phyloP scores from a whole-genome alignment of 2,113 vertebrate species.

The Psettodes erumei region DNA sequence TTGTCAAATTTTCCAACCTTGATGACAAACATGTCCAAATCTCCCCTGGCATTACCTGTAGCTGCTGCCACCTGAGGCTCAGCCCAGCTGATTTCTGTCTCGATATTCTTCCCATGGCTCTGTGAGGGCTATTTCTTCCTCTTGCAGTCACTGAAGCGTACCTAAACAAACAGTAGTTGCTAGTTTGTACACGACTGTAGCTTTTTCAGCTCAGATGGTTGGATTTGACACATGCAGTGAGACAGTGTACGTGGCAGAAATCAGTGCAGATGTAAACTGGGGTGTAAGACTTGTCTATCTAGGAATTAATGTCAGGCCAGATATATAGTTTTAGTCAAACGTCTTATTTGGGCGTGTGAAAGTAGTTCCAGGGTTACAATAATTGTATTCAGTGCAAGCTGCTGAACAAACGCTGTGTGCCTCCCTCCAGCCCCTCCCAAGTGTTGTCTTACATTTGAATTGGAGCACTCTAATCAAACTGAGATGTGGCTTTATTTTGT shows the following conservation, averaged over 20 bases:
- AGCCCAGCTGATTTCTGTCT: constrained; percentile 18
- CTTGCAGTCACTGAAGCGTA: neutral
- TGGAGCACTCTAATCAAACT: constrained; percentile 1
- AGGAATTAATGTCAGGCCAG: neutral
- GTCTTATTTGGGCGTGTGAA: neutral
- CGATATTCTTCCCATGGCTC: neutral
- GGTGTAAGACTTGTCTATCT: neutral
- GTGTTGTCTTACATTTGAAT: constrained; percentile 14
- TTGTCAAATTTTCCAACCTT: neutral
- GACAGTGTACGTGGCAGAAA: neutral
- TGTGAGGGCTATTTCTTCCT: neutral
- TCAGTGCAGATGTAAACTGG: neutral
- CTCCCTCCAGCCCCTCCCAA: neutral
- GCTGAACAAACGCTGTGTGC: neutral
- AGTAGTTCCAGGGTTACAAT: neutral
- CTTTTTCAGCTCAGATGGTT: neutral
- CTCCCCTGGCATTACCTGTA: neutral
- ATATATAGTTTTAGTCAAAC: neutral
- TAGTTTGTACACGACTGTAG: constrained; percentile 3
- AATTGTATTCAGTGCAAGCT: neutral
- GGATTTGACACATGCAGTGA: neutral
- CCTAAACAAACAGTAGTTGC: constrained; percentile 23
- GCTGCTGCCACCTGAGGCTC: constrained; percentile 10
- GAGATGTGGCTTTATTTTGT: neutral
- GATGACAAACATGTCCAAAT: constrained; percentile 9